phyloP scores from a whole-genome alignment of 2,113 vertebrate species.

The Dinomys branickii region DNA sequence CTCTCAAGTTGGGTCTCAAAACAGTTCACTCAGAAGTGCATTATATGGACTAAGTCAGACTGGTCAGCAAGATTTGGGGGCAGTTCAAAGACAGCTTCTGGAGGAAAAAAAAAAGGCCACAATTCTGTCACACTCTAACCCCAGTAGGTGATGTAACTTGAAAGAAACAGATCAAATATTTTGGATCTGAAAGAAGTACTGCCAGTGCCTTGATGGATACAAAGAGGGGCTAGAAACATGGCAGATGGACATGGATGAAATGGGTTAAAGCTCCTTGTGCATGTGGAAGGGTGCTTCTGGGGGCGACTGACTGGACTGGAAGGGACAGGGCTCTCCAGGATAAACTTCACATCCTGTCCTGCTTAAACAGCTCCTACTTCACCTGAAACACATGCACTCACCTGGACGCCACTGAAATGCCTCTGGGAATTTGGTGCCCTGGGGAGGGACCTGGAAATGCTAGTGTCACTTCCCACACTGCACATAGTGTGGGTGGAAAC shows the following conservation, averaged over 20 bases:
- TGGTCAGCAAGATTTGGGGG: neutral
- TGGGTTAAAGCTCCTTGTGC: neutral
- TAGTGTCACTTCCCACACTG: neutral
- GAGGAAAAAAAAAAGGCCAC: neutral
- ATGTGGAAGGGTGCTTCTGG: neutral
- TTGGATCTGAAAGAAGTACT: too few species aligned
- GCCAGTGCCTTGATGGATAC: neutral
- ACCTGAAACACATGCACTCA: neutral
- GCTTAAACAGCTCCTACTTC: neutral
- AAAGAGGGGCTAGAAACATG: neutral
- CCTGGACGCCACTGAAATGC: neutral
- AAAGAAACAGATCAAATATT: neutral
- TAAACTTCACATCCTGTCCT: neutral
- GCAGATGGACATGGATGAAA: neutral
- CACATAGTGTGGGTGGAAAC: neutral
- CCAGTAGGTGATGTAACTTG: neutral
- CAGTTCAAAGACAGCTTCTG: neutral
- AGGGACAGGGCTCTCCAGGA: neutral
- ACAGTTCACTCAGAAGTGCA: neutral
- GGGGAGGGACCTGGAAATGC: neutral
- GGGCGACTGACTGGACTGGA: accelerated
- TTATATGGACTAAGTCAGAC: neutral
- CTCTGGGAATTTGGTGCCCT: neutral
- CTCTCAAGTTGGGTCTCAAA: neutral
- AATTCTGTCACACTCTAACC: neutral